These are phyloP conservation scores for Notarius lentiginosus DNA, from an alignment of 2,113 vertebrate species.

Conservation along the genomic window DNA sequence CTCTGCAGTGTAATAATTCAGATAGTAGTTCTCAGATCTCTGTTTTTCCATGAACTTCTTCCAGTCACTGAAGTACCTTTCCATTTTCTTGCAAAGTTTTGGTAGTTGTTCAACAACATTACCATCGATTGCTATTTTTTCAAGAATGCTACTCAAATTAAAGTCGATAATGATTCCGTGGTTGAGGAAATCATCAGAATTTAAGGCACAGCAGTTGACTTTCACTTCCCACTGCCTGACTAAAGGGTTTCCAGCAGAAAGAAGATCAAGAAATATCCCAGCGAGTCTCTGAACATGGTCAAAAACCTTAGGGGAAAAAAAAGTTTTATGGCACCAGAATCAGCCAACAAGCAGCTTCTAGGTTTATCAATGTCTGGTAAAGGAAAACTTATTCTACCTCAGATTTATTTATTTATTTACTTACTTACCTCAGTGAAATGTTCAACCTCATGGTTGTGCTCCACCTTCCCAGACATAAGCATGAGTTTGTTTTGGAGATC, in stretches of 20 bases:
- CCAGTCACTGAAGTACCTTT: slow-evolving; percentile 81
- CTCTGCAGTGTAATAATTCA: slow-evolving; percentile 91
- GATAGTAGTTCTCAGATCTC: slow-evolving; percentile 77
- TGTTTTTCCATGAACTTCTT: slow-evolving; percentile 77
- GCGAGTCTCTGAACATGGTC: slow-evolving; percentile 81
- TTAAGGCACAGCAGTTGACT: slow-evolving; percentile 69
- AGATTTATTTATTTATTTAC: slow-evolving; percentile 39
- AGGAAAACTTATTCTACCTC: neutral
- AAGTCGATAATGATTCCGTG: slow-evolving; percentile 78
- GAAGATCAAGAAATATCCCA: slow-evolving; percentile 82
- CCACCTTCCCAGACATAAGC: slow-evolving; percentile 93
- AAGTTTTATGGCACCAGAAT: slow-evolving; percentile 38
- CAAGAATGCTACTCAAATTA: slow-evolving; percentile 63
- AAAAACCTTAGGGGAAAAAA: slow-evolving; percentile 78
- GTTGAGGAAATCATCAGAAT: neutral
- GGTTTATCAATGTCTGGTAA: neutral
- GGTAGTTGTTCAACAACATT: slow-evolving; percentile 71
- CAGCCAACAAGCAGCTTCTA: neutral
- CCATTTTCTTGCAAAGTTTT: slow-evolving; percentile 83
- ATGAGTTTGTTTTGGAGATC: slow-evolving; percentile 96
- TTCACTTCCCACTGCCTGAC: slow-evolving; percentile 82
- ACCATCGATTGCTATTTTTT: slow-evolving; percentile 62
- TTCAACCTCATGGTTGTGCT: slow-evolving; percentile 84
- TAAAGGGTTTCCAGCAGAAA: slow-evolving; percentile 85
- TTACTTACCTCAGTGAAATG: slow-evolving; percentile 83